Evolutionary conservation across 2,797 vertebrate genomes (phyloP).

Genomic region (Holocentrus rufus): DNA sequence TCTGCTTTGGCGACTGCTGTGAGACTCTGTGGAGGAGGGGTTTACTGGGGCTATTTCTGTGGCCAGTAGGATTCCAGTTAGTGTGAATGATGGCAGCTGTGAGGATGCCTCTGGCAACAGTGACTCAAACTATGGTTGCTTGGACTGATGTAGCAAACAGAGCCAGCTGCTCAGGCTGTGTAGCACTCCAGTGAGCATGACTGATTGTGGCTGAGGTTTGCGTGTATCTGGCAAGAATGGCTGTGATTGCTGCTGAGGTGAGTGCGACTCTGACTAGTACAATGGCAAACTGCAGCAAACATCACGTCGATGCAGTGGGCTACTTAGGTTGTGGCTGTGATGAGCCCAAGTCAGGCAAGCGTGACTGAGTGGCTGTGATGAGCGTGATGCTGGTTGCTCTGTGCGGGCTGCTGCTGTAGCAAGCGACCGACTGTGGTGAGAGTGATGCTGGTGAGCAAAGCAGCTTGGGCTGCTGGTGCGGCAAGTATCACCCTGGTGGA

Average conservation of each 20-base stretch:
- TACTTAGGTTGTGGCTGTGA: slow-evolving; percentile 29
- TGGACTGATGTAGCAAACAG: slow-evolving; percentile 63
- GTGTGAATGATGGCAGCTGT: slow-evolving; percentile 75
- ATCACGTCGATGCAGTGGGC: slow-evolving; percentile 40
- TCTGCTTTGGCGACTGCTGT: slow-evolving; percentile 49
- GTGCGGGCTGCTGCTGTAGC: slow-evolving; percentile 53
- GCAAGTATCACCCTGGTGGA: slow-evolving; percentile 71
- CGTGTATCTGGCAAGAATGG: slow-evolving; percentile 44
- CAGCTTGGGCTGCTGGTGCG: slow-evolving; percentile 67
- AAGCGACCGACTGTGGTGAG: slow-evolving; percentile 43
- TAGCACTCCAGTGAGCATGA: slow-evolving; percentile 67
- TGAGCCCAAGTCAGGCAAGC: slow-evolving; percentile 42
- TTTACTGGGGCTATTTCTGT: slow-evolving; percentile 66
- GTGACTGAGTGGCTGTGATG: slow-evolving; percentile 48
- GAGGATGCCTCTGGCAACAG: slow-evolving; percentile 72
- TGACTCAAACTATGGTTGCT: slow-evolving; percentile 66
- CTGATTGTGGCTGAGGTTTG: slow-evolving; percentile 71
- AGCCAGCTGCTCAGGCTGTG: slow-evolving; percentile 68
- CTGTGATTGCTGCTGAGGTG: slow-evolving; percentile 42
- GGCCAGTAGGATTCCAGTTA: slow-evolving; percentile 73
- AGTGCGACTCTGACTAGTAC: slow-evolving; percentile 39
- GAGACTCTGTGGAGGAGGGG: slow-evolving; percentile 56
- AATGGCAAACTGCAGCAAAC: slow-evolving; percentile 28
- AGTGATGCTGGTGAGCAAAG: slow-evolving; percentile 68
- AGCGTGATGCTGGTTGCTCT: slow-evolving; percentile 40